Evolutionary conservation across 2,113 vertebrate species (phyloP).

Genomic region (Pomatostomus ruficeps): DNA sequence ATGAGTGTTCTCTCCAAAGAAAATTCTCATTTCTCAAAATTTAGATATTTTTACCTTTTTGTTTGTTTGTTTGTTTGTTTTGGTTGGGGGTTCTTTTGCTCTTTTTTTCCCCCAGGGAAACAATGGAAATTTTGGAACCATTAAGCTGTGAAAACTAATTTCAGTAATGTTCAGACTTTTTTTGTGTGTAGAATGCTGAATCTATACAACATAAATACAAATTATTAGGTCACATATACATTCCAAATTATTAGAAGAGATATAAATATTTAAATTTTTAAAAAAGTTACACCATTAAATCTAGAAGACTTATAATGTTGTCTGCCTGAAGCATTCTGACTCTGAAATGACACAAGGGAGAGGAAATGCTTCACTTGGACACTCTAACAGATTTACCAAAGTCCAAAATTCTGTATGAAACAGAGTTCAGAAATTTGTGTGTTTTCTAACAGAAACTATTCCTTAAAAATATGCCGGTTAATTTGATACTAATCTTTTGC

Average conservation of each 20-base stretch:
- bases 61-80: not conserved
- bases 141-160: not conserved
- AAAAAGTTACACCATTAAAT: not conserved
- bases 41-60: not conserved
- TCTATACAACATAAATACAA: not conserved
- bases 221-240: not conserved
- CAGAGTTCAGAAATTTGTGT: not conserved
- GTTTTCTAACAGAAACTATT: not conserved
- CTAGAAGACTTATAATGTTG: not conserved
- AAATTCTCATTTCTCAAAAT: not conserved
- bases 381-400: not conserved
- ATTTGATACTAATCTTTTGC: not conserved
- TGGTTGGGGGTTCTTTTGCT: too few relatives aligned
- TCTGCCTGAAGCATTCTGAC: not conserved
- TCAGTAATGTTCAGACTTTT: not conserved
- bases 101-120: not conserved
- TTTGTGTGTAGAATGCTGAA: not conserved
- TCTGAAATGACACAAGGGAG: not conserved
- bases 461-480: not conserved
- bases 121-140: not conserved
- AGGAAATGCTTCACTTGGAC: not conserved
- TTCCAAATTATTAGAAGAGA: not conserved
- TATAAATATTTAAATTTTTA: not conserved
- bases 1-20: not conserved
- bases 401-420: not conserved